Evolutionary conservation across 2,797 vertebrate genomes (phyloP), one percentile per base, ranked within the genome.

Genomic region (Micrastur ruficollis): DNA sequence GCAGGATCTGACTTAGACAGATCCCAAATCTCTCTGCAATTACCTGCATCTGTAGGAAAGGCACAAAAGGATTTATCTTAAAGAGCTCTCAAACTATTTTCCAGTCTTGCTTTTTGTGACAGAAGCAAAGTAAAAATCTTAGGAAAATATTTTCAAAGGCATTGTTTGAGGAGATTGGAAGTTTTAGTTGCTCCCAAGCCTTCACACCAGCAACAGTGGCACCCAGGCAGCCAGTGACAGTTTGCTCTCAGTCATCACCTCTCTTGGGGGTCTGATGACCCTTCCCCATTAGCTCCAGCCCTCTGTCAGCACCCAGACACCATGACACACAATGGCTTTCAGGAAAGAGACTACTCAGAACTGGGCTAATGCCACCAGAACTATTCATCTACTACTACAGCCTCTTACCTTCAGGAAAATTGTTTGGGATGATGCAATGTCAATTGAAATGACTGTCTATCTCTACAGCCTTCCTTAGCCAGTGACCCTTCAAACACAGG

Each of bases 1-100:
- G 98, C 75, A 99, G 81, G n/a, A 99, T 98, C 97, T 98, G 98
- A 96, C 98, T 98, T 62, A 97, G 94, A 92, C 98, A 97, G 98
- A 99, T 98, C 53, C 98, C 98, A 96, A 99, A 94, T 85, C 98
- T 97, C 84, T 75, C 91, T 34, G 91, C 98, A 38, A 98, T 98
- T 95, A 98, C 96, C 61, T 9, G 29, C 74, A 98, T 98, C 98
- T 98, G 81, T 79, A 97, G 68, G 96, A 65, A 96, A 97, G 75
- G 52, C 67, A 95, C 78, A 86, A 95, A 94, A 91, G 65, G 49
- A 83, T 73, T 95, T 90, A 23, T 89, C 83, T 90, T 89, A 95
- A 97, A 94, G 78, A 94, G 73, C n/a, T 80, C 80, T 76, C 76
- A 70, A 25, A 91, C 74, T 76, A 16, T 89, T 86, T 94, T 86